Percentiles rank a stretch among this genome's conserved stretches.
Conservation (phyloP, 2,113 vertebrate genomes). For the Pygoscelis antarcticus region DNA sequence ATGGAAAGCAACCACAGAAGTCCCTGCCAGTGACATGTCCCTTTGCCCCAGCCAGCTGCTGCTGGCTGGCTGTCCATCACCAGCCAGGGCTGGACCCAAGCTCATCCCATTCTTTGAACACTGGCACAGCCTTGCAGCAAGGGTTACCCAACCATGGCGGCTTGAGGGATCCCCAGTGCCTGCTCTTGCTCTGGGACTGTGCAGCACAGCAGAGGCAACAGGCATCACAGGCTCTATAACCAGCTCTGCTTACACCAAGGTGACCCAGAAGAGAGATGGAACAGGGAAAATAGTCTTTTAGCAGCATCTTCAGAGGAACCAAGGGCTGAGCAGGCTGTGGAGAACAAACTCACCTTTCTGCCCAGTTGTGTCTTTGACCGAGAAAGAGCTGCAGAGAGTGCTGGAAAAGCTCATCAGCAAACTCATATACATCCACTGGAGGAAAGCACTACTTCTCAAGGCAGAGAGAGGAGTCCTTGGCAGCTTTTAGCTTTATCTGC, state of each 20-base stretch:
- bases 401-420: neutral
- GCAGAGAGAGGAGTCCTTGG: neutral
- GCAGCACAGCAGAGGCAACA: neutral
- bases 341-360: neutral
- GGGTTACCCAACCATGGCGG: accelerated
- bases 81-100: neutral
- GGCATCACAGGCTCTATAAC: neutral
- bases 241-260: neutral
- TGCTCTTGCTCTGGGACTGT: neutral
- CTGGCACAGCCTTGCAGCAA: accelerated
- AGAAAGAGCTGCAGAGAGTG: neutral
- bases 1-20: neutral
- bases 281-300: neutral
- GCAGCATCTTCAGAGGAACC: neutral
- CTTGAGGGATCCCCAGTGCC: neutral
- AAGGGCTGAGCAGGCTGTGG: neutral
- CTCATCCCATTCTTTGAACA: neutral
- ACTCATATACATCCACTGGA: neutral
- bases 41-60: neutral
- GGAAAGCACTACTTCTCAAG: neutral
- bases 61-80: neutral
- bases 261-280: neutral
- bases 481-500: neutral
- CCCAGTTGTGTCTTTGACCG: neutral
- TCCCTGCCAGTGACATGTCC: accelerated